Base-by-base conservation (phyloP, 2,797 vertebrate species). In the Siniperca scherzeri region DNA sequence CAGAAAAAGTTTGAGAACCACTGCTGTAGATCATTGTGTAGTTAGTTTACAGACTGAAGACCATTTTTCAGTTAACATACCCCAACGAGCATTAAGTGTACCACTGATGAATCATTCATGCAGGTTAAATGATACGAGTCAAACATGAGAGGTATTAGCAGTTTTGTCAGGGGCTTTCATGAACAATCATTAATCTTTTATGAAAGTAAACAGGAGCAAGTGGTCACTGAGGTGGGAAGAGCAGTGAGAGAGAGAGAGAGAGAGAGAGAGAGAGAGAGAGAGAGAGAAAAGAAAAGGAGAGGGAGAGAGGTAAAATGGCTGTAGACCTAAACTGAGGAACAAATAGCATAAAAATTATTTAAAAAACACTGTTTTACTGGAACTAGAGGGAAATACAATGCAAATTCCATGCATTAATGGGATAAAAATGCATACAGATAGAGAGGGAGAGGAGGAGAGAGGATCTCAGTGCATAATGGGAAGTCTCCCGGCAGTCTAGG, bases 101-200 rank as follows among this genome's bases (percentile, higher is more conserved):
- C 46, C 40, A 70, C 5, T 65, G 50, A 87, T 92, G 60, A 89
- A 91, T 86, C 83, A 80, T 91, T 89, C 78, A 93, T 77, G 76
- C 52, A 1, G 73, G 48, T 84, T 81, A 90, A 91, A 87, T 77
- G 75, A 88, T 76, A 86, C 4, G 60, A 87, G 80, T 82, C 81
- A 74, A 70, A 92, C 84, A 87, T 78, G 59, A 87, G 57, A 74
- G 27, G 79, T 77, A 88, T 86, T 81, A 83, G 70, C 67, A 33
- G 56, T 44, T 53, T 74, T 76, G 81, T 62, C 25, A 62, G 36
- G 25, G 48, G 56, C 74, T 77, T 74, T 80, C 60, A 67, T 46
- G 70, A 79, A 74, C 27, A 70, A 36, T 68, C 70, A 17, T 91
- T 74, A 67, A 85, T 88, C 74, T 85, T 90, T 92, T 25, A 88